phyloP scores from a whole-genome alignment of 2,113 vertebrate species.

The Ictidomys tridecemlineatus region DNA sequence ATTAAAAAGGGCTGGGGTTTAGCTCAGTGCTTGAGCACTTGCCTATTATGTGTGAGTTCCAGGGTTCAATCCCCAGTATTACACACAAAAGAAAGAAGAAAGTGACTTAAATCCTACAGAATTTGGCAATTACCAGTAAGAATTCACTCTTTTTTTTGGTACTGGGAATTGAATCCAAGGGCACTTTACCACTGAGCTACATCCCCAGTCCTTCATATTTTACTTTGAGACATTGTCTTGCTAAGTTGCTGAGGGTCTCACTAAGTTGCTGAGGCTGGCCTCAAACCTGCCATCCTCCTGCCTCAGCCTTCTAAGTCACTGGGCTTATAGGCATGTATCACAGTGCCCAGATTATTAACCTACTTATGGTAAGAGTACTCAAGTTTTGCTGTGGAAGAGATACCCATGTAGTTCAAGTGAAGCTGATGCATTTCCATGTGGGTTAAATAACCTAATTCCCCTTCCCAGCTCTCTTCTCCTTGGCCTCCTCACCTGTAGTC shows the following conservation, averaged over 20 bases:
- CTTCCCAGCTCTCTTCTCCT: background rate
- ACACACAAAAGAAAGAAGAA: background rate
- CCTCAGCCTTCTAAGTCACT: background rate
- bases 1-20: background rate
- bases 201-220: background rate
- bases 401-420: background rate
- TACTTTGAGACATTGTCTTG: background rate
- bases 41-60: too few relatives aligned
- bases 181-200: background rate
- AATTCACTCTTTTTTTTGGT: background rate
- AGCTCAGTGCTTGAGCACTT: background rate
- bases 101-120: constrained; percentile 24
- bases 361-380: background rate
- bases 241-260: background rate
- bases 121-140: constrained; percentile 21
- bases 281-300: background rate
- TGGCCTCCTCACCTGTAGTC: background rate
- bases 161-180: background rate
- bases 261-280: background rate
- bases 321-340: background rate
- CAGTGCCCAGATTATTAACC: background rate
- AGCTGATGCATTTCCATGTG: background rate
- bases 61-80: background rate
- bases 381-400: background rate
- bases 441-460: background rate